phyloP scores from a whole-genome alignment of 2,888 invertebrate species.

The Polymixis flavicincta region DNA sequence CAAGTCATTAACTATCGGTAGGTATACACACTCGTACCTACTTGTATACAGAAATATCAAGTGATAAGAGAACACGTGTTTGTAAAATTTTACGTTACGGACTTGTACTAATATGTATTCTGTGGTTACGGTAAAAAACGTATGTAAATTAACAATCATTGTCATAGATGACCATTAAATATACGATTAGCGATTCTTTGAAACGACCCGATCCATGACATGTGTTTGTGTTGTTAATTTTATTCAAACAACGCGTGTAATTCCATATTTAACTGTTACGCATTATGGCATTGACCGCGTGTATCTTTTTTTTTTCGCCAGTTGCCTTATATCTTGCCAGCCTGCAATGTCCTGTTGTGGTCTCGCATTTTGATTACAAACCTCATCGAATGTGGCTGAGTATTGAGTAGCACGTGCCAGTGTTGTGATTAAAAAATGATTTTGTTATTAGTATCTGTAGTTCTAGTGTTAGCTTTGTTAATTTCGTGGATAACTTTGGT shows the following conservation, averaged over 20 bases:
- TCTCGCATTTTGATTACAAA: constrained; percentile 47
- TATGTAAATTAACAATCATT: background rate
- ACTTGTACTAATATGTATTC: no score
- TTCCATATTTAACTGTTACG: constrained; percentile 33
- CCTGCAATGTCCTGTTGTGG: constrained; percentile 38
- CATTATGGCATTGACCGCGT: constrained; percentile 39
- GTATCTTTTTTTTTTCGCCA: constrained; percentile 36
- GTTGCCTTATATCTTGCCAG: constrained; percentile 36
- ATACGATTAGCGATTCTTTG: background rate
- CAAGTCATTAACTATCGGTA: background rate
- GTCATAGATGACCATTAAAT: background rate
- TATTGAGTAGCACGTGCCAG: constrained; percentile 67
- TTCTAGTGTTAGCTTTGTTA: constrained; percentile 61
- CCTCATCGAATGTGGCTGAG: constrained; percentile 49
- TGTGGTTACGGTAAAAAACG: background rate
- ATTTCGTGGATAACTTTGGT: constrained; percentile 76
- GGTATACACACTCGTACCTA: background rate
- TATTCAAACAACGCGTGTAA: constrained; percentile 11
- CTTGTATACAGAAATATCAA: background rate
- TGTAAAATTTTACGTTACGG: background rate
- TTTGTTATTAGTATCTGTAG: constrained; percentile 60
- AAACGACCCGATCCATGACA: background rate
- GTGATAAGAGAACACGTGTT: background rate
- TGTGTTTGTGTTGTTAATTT: background rate
- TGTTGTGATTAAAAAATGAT: constrained; percentile 75